Evolutionary conservation across 2,113 vertebrate genomes (phyloP), one percentile per base, ranked within the genome.

Genomic region (Cygnus buccinator): DNA sequence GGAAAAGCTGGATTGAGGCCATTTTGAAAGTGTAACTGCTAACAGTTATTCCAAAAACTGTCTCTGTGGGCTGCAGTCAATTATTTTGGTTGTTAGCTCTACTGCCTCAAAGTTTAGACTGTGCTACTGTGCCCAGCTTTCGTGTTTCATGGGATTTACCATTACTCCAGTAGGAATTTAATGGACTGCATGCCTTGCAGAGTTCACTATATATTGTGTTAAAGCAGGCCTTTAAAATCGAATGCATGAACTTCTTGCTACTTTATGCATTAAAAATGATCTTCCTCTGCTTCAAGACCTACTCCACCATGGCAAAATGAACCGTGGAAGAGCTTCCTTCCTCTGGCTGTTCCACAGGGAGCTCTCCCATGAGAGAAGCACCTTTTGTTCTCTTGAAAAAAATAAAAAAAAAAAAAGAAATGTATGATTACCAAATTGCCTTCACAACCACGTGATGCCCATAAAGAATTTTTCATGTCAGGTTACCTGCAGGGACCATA

Each of bases 1-100:
- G 4, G 58, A 68, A 75, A 67, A 94, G 73, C 84, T 90, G 92
- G 70, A 94, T 9, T 68, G 59, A 95, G 87, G 91, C 87, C 74
- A 87, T 83, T 93, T 89, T 80, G 63, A 78, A 76, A 83, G 92
- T 9, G 14, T 65, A 72, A 76, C 75, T 91, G 77, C 61, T 85
- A 87, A 71, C 52, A 90, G 73, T 80, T 90, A 77, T 85, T 95
- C 93, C 84, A 63, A 73, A 77, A 87, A 12, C 55, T 65, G 65
- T 68, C 94, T 94, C 94, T 55, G 59, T 87, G 91, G 91, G 63
- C 93, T 87, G 55, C 70, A 89, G 68, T 65, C 74, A 92, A 90
- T 95, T 95, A 76, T 87, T 90, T n/a, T 77, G 52, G 67, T 93
- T 92, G 57, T 89, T 43, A 75, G 52, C 62, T 89, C 70, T 50